Percentiles rank a stretch among this genome's conserved stretches.
Conservation (phyloP, 1,140 invertebrate genomes). For the Aphelinus atriplicis region DNA sequence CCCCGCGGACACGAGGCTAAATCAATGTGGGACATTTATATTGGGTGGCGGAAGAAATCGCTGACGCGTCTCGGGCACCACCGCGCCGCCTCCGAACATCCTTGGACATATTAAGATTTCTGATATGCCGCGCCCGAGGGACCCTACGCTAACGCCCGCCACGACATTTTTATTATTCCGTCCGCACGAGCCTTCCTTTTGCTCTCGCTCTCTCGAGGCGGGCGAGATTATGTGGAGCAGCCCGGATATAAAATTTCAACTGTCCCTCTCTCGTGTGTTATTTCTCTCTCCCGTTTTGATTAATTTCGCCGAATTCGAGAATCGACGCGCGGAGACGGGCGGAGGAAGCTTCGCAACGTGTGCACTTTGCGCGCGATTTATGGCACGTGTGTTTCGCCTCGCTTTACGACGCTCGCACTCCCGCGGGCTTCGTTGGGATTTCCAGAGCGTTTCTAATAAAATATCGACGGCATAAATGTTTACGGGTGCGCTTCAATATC, state of each 20-base stretch:
- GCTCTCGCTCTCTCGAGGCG: background rate
- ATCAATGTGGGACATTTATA: conserved; percentile 66
- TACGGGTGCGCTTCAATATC: no score
- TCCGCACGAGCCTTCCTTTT: conserved; percentile 32
- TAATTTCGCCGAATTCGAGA: conserved; percentile 29
- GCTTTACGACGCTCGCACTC: background rate
- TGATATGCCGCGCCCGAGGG: conserved; percentile 41
- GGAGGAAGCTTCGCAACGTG: no score
- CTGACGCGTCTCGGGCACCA: conserved; percentile 48
- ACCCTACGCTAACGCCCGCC: conserved; percentile 35
- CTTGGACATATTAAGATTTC: conserved; percentile 64
- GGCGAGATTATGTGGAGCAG: conserved; percentile 34
- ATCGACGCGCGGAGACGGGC: background rate
- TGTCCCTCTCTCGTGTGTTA: background rate
- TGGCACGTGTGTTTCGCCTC: background rate
- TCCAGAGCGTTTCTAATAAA: background rate
- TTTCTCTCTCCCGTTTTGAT: background rate
- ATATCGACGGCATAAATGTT: background rate
- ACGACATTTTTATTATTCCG: conserved; percentile 62
- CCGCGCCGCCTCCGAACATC: conserved; percentile 46
- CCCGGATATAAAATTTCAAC: conserved; percentile 21
- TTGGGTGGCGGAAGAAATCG: conserved; percentile 58
- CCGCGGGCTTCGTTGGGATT: background rate
- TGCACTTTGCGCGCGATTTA: conserved; percentile 4
- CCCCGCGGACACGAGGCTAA: conserved; percentile 47